Evolutionary conservation across 1,140 invertebrate species (phyloP), one percentile per base, ranked within the genome.

Genomic region (Manduca sexta): DNA sequence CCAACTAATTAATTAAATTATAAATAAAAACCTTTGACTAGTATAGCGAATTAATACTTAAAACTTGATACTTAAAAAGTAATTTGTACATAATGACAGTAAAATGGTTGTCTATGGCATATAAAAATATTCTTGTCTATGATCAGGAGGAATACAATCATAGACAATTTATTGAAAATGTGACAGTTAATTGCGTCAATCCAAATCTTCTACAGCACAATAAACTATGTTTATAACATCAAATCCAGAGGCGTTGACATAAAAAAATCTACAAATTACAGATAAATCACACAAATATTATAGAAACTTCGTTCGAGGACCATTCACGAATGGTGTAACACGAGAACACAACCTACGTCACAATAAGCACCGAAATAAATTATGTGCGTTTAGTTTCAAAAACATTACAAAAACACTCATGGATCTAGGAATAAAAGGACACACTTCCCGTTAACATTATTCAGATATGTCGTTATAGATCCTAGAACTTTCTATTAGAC

Each of bases 311-410:
- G 21, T 26, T 26, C 21, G 21, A n/a, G n/a, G 8, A 37, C 16
- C 13, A 37, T 34, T 3, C 13, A n/a, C 31, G 41, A 46, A 52
- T 41, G 39, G 45, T 21, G 35, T 48, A 49, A 43, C 26, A 41
- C 38, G 38, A n/a, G 5, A 63, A 72, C 67, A 73, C 69, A 71
- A 73, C 64, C 62, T 52, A 66, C 18, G 18, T 65, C 46, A 63
- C 47, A 42, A 58, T 34, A 71, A 72, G 72, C 69, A 74, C 72
- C 68, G 45, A 68, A 71, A 45, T 44, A 56, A 69, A 60, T 45
- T 47, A 48, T 74, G 71, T 69, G 71, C 69, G 70, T 56, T 61
- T 64, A 57, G 34, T 57, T 41, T 34, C 13, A 46, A 46, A 45
- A 29, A 53, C 30, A 53, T 43, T 17, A 31, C n/a, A 10, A 15